Conservation (phyloP, 2,797 vertebrate species). For the Diglossa cyanea region DNA sequence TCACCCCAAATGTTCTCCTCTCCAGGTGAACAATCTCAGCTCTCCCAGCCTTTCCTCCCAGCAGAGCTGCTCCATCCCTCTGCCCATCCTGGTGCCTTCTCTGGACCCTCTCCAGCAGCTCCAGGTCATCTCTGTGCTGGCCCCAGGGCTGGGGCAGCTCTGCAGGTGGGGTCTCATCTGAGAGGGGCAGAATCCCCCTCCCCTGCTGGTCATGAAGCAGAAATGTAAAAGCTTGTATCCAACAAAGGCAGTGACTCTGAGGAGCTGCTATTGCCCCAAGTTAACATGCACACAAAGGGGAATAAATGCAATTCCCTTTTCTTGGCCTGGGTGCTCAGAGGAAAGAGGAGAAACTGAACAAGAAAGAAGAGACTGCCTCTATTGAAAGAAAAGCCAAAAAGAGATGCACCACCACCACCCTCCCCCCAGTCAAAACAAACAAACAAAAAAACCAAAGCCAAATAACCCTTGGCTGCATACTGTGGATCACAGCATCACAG, state of each 20-base stretch:
- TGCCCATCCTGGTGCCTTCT: not conserved
- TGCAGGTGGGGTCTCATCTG: not conserved
- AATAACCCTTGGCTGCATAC: not conserved
- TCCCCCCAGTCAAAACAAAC: not conserved
- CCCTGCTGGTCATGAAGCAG: not conserved
- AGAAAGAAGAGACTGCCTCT: not conserved
- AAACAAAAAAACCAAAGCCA: not conserved
- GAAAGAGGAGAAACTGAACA: not conserved
- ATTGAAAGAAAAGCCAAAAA: not conserved
- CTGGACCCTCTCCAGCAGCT: not conserved
- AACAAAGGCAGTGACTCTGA: not conserved
- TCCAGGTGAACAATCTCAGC: not conserved
- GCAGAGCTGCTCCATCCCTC: not conserved
- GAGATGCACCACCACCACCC: accelerated
- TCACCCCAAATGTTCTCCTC: not conserved
- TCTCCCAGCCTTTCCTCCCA: not conserved
- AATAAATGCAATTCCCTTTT: not conserved
- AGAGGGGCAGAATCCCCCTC: not conserved
- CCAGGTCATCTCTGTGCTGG: not conserved
- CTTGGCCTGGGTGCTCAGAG: not conserved
- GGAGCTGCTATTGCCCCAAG: not conserved
- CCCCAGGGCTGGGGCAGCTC: not conserved
- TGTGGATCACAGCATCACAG: not conserved
- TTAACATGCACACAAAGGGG: not conserved
- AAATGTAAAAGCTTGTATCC: not conserved